Conservation (phyloP, 2,797 vertebrate genomes). For the Hyperoplus immaculatus region DNA sequence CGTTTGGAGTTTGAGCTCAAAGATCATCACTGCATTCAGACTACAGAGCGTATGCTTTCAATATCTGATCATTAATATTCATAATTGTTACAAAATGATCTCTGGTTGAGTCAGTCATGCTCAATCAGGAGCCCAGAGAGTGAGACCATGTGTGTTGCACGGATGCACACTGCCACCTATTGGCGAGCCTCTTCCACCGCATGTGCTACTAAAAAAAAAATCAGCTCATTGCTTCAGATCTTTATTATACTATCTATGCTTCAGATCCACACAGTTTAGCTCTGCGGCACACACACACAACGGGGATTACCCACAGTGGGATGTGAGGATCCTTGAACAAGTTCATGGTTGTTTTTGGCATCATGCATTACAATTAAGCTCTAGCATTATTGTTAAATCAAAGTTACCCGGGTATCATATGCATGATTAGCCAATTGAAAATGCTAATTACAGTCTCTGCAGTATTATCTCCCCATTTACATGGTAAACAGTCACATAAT, state of each 20-base stretch:
- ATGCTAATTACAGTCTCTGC: slow-evolving; percentile 19
- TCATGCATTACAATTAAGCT: slow-evolving; percentile 36
- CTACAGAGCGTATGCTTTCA: slow-evolving; percentile 10
- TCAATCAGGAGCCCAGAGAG: not conserved
- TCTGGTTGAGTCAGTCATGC: not conserved
- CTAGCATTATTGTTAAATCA: slow-evolving; percentile 40
- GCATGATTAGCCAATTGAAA: slow-evolving; percentile 38
- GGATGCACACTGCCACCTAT: slow-evolving; percentile 71
- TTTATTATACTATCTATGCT: too few relatives aligned
- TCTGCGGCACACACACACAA: not conserved
- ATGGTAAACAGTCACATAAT: not conserved
- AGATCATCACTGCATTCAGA: slow-evolving; percentile 14
- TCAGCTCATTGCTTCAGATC: slow-evolving; percentile 22
- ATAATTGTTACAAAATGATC: slow-evolving; percentile 14
- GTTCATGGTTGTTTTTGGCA: slow-evolving; percentile 40
- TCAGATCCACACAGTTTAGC: slow-evolving; percentile 13
- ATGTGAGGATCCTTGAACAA: slow-evolving; percentile 41
- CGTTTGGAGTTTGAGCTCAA: slow-evolving; percentile 18
- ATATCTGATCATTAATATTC: not conserved
- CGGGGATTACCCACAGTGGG: slow-evolving; percentile 34
- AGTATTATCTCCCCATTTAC: slow-evolving; percentile 1
- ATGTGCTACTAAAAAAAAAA: not conserved
- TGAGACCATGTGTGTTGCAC: slow-evolving; percentile 2
- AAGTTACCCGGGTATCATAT: slow-evolving; percentile 6
- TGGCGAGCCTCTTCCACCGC: not conserved